These are phyloP conservation scores for Acromyrmex echinatior DNA, from an alignment of 1,140 invertebrate species.

Conservation along the genomic window DNA sequence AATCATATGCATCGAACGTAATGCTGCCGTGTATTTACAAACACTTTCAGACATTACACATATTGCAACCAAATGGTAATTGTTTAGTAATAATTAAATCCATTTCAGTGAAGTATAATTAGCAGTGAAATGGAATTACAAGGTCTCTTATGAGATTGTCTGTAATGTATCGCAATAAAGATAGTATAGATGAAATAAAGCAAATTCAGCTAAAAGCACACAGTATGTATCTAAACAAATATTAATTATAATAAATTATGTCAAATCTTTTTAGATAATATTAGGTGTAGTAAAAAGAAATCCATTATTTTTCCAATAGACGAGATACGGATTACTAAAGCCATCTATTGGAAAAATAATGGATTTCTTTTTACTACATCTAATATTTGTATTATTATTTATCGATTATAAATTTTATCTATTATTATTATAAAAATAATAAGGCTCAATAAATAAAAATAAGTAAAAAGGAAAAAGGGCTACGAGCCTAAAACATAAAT, in stretches of 20 bases:
- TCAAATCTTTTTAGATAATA: neutral
- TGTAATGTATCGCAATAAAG: neutral
- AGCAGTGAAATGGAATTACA: neutral
- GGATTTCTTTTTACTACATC: too few relatives aligned
- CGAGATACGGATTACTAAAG: too few relatives aligned
- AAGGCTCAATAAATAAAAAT: too few relatives aligned
- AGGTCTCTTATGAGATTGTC: neutral
- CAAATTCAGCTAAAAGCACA: neutral
- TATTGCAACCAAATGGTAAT: neutral
- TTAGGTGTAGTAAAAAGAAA: too few relatives aligned
- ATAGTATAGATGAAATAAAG: neutral
- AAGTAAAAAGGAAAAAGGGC: too few relatives aligned
- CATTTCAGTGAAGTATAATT: constrained; percentile 13
- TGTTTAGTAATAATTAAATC: constrained; percentile 19
- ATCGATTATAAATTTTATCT: too few relatives aligned
- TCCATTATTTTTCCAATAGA: too few relatives aligned
- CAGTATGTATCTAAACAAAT: neutral
- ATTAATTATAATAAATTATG: too few relatives aligned
- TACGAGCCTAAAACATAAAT: too few relatives aligned
- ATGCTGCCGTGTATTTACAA: neutral
- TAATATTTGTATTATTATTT: too few relatives aligned
- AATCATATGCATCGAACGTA: constrained; percentile 29
- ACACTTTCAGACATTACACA: neutral
- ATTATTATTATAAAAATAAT: too few relatives aligned
- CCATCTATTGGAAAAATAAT: too few relatives aligned